phyloP scores from a whole-genome alignment of 2,797 vertebrate species.

The Glyptemys insculpta region DNA sequence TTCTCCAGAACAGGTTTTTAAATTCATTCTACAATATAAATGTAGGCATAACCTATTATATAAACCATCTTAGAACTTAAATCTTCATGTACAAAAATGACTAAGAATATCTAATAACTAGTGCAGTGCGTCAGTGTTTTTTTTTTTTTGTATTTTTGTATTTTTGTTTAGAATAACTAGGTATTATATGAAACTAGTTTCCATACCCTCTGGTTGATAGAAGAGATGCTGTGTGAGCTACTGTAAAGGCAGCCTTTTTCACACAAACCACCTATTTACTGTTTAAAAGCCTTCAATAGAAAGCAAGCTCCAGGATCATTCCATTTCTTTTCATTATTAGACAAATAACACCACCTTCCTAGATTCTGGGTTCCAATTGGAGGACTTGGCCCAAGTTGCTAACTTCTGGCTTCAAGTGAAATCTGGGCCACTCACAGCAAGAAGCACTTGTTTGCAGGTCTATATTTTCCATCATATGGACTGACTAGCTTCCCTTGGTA shows the following conservation, averaged over 20 bases:
- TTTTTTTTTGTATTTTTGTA: constrained; percentile 78
- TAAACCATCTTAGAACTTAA: constrained; percentile 90
- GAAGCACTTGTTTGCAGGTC: constrained; percentile 83
- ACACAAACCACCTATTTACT: constrained; percentile 78
- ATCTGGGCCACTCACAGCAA: constrained; percentile 80
- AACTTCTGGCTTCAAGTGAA: constrained; percentile 82
- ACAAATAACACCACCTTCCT: constrained; percentile 76
- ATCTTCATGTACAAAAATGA: constrained; percentile 90
- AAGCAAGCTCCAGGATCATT: constrained; percentile 86
- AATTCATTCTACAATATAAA: constrained; percentile 89
- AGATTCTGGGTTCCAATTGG: constrained; percentile 76
- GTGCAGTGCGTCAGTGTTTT: constrained; percentile 92
- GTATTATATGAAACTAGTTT: constrained; percentile 89
- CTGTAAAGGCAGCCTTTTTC: constrained; percentile 87
- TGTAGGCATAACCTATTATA: constrained; percentile 90
- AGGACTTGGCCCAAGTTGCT: constrained; percentile 80
- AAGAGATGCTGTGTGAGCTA: constrained; percentile 83
- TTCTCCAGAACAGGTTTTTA: constrained; percentile 84
- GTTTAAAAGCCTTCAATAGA: constrained; percentile 83
- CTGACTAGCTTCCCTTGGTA: constrained; percentile 84
- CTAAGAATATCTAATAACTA: constrained; percentile 92
- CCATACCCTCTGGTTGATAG: constrained; percentile 85
- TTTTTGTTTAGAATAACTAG: constrained; percentile 87
- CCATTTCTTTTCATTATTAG: constrained; percentile 82
- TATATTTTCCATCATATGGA: constrained; percentile 81